Conservation (phyloP, 2,888 invertebrate genomes). For the Baronia brevicornis region DNA sequence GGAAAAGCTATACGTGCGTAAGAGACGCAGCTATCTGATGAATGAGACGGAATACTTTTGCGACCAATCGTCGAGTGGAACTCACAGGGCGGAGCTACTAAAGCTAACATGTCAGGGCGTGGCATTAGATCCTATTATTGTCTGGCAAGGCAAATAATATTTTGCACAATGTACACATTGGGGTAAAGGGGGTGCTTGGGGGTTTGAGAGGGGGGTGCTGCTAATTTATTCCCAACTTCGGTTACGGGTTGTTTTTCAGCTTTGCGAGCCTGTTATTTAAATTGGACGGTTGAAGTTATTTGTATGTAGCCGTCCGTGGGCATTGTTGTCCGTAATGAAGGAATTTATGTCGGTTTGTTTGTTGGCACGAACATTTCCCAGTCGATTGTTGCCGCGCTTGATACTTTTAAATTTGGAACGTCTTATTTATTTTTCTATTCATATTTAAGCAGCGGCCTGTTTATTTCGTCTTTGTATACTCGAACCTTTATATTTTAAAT, state of each 20-base stretch:
- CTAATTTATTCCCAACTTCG: conserved; percentile 76
- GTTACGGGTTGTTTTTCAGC: conserved; percentile 76
- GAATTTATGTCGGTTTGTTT: conserved; percentile 49
- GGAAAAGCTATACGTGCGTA: conserved; percentile 62
- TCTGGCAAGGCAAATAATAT: conserved; percentile 83
- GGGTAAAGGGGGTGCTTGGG: conserved; percentile 45
- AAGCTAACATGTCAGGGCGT: conserved; percentile 76
- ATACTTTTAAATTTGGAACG: no score
- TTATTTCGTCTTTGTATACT: no score
- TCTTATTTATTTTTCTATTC: no score
- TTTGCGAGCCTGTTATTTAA: conserved; percentile 75
- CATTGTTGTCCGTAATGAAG: conserved; percentile 65
- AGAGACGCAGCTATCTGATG: conserved; percentile 25
- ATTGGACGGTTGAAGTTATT: conserved; percentile 70
- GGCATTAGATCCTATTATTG: conserved; percentile 74
- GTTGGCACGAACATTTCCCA: conserved; percentile 25
- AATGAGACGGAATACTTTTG: conserved; percentile 32
- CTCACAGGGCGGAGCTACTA: conserved; percentile 53
- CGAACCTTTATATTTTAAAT: no score
- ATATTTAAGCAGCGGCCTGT: no score
- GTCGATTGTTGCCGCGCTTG: conserved; percentile 22
- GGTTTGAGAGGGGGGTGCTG: conserved; percentile 50
- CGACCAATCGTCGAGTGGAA: conserved; percentile 45
- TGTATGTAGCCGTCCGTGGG: conserved; percentile 61
- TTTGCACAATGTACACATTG: conserved; percentile 83